A percentile compares a stretch with the other conserved stretches of the same genome.
phyloP scores from a whole-genome alignment of 2,113 vertebrate species.

The Eolophus roseicapilla region DNA sequence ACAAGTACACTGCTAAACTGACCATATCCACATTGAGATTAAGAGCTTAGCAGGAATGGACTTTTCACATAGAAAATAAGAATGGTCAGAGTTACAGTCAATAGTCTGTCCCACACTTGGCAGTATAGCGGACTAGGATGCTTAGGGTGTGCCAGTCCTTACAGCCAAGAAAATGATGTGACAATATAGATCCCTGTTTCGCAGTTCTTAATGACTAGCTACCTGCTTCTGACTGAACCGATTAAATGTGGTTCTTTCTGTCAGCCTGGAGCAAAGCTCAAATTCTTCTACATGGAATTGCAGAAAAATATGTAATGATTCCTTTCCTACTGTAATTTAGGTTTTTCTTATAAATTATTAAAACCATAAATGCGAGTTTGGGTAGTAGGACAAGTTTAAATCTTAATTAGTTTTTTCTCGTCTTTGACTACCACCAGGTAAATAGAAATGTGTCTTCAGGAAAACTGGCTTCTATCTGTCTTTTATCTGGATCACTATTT shows the following conservation, averaged over 20 bases:
- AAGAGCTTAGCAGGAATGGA: slow-evolving; percentile 44
- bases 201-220: neutral
- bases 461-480: neutral
- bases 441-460: neutral
- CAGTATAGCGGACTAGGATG: neutral
- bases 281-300: neutral
- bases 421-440: neutral
- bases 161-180: neutral
- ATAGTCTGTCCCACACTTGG: neutral
- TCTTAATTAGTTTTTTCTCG: neutral
- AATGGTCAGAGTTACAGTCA: slow-evolving; percentile 3
- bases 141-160: neutral
- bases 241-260: neutral
- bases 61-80: slow-evolving; percentile 54
- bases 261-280: neutral
- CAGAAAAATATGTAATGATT: neutral
- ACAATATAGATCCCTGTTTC: neutral
- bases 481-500: neutral
- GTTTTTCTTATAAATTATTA: neutral
- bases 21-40: slow-evolving; percentile 41
- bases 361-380: neutral
- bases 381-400: neutral
- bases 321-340: neutral
- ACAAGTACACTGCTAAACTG: slow-evolving; percentile 3
- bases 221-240: neutral